phyloP scores from a whole-genome alignment of 2,888 invertebrate species.

The Eristalis arbustorum region DNA sequence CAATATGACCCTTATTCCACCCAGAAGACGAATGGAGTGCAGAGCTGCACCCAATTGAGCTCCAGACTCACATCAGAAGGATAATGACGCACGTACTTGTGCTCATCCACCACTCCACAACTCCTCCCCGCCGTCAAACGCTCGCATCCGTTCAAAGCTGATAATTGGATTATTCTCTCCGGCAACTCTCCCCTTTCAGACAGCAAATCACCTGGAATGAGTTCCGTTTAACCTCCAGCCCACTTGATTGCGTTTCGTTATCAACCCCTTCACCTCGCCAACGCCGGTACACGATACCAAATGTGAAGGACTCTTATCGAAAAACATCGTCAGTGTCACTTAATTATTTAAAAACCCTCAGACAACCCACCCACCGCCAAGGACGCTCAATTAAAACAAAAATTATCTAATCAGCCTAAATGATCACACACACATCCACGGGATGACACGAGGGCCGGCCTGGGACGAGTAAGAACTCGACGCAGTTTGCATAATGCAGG shows the following conservation, averaged over 20 bases:
- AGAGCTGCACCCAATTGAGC: too few relatives aligned
- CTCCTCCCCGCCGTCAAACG: too few relatives aligned
- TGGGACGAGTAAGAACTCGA: not conserved
- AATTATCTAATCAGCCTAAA: conserved; percentile 64
- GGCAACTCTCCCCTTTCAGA: not conserved
- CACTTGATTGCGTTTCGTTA: not conserved
- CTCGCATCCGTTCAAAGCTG: too few relatives aligned
- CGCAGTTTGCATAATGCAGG: conserved; percentile 24
- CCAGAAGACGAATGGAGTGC: too few relatives aligned
- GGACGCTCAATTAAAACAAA: conserved; percentile 53
- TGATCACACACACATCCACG: conserved; percentile 25
- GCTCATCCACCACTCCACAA: too few relatives aligned
- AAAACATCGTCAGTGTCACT: conserved; percentile 12
- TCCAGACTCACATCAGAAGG: too few relatives aligned
- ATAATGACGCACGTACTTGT: too few relatives aligned
- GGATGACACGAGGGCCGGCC: not conserved
- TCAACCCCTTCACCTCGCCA: not conserved
- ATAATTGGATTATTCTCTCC: not conserved
- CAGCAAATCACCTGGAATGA: not conserved
- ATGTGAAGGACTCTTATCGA: not conserved
- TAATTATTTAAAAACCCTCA: conserved; percentile 31
- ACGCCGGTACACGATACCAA: too few relatives aligned
- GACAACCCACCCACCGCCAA: conserved; percentile 24
- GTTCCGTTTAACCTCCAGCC: not conserved
- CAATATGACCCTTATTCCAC: too few relatives aligned